Conservation (phyloP, 2,888 invertebrate species). For the Phyllotreta striolata region DNA sequence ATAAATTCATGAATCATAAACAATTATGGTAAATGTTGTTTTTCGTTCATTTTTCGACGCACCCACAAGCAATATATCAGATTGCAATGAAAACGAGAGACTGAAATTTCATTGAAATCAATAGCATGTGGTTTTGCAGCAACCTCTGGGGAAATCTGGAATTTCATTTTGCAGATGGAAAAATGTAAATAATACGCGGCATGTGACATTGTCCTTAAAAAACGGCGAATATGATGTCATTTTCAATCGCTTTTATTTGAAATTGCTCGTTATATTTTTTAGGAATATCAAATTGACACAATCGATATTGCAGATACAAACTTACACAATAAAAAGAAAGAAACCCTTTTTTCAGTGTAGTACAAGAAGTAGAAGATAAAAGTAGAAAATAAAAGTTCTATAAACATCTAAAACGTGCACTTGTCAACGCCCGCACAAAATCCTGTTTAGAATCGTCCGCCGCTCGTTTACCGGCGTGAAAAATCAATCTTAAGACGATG, state of each 20-base stretch:
- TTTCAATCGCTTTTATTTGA: too few relatives aligned
- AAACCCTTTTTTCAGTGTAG: too few relatives aligned
- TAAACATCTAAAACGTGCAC: slow-evolving; percentile 1
- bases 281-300: too few relatives aligned
- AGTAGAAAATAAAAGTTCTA: too few relatives aligned
- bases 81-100: slow-evolving; percentile 17
- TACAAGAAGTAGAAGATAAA: too few relatives aligned
- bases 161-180: slow-evolving; percentile 33
- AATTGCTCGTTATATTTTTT: too few relatives aligned
- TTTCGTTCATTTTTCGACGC: slow-evolving; percentile 11
- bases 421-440: slow-evolving; percentile 2
- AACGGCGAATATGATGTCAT: neutral
- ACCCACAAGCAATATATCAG: slow-evolving; percentile 13
- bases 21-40: slow-evolving; percentile 20
- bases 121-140: slow-evolving; percentile 26
- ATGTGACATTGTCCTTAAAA: slow-evolving; percentile 11
- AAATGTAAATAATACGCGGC: slow-evolving; percentile 2
- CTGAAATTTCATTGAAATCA: slow-evolving; percentile 32
- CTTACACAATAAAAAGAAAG: too few relatives aligned
- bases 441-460: neutral
- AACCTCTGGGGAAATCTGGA: slow-evolving; percentile 34
- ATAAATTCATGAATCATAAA: slow-evolving; percentile 14
- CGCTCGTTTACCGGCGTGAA: slow-evolving; percentile 3
- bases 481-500: slow-evolving; percentile 13
- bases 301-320: too few relatives aligned